Base-by-base conservation (phyloP, 1,140 invertebrate species). In the Drosophila mayri region DNA sequence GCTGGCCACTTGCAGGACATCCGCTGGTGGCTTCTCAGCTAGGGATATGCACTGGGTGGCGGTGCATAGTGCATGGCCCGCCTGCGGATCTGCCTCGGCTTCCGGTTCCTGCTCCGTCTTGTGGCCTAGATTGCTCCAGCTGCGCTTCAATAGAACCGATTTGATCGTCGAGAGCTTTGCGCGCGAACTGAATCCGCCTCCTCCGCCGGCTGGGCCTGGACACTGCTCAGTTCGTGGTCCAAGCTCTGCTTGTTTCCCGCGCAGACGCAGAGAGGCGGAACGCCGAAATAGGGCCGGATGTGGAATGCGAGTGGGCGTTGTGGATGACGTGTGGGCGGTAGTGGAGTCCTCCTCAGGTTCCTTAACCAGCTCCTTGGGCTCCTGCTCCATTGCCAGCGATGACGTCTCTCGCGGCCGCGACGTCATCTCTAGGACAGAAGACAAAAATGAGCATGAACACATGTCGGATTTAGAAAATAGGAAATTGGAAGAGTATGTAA, bases 211-310 rank as follows among this genome's bases (percentile, higher is more conserved):
- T 47, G 28, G 44, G 32, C 44, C 60, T 63, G 60, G 47, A 22
- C 37, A 52, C 28, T 25, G 60, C 14, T 63, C 38, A 35, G 28
- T 22, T 46, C 65, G 32, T 28, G 11, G 25, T 44, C 37, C 71
- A 38, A 49, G 79, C 37, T 68, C 52, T 30, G 79, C 46, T 74
- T 83, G 79, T 54, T 65, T 78, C 44, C 66, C 79, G 79, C 90
- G 90, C 90, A 92, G 50, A 22, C 90, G 90, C 90, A 92, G 50
- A n/a, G 88, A 76, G 8, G 72, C 79, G 75, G 90, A 91, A 77
- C 90, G 85, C 1, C 68, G 83, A 18, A 91, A 61, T 52, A 70
- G 64, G 40, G 62, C 47, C 37, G 76, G 78, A 82, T 87, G 76
- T 68, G 90, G 90, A 74, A 90, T 87, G 52, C 80, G 81, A 38